Conservation (phyloP, 2,113 vertebrate species). For the Cyanoramphus novaezelandiae region DNA sequence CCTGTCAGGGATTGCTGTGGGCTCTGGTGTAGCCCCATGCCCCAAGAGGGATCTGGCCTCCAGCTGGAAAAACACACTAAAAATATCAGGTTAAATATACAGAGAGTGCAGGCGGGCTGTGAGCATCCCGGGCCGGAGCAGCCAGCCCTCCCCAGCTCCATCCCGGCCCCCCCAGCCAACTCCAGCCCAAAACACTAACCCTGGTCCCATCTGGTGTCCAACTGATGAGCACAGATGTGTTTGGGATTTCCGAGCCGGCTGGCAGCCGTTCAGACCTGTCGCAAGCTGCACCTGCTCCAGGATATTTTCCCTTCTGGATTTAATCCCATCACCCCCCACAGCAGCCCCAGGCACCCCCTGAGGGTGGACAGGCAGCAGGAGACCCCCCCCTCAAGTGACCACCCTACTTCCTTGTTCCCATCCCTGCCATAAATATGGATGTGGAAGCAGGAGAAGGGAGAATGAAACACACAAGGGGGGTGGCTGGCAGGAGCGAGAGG, state of each 20-base stretch:
- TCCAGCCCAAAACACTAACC: slow-evolving; percentile 65
- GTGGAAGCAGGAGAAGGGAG: not conserved
- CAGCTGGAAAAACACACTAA: not conserved
- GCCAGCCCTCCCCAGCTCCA: not conserved
- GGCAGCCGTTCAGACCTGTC: slow-evolving; percentile 70
- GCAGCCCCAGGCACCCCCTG: not conserved
- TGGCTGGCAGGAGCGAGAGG: not conserved
- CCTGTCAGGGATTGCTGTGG: not conserved
- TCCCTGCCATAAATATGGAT: not conserved
- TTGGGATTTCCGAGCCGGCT: slow-evolving; percentile 57
- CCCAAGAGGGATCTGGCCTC: not conserved
- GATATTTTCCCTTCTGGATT: slow-evolving; percentile 33
- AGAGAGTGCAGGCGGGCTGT: not conserved
- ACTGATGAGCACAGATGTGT: slow-evolving; percentile 74
- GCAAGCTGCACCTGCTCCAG: slow-evolving; percentile 70
- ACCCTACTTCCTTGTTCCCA: rapidly evolving
- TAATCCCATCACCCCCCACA: not conserved
- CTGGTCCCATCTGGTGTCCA: slow-evolving; percentile 76
- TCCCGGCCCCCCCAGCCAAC: slow-evolving; percentile 49
- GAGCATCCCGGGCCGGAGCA: not conserved
- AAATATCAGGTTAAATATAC: not conserved
- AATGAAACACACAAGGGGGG: rapidly evolving
- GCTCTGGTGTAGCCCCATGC: not conserved
- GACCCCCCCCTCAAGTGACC: not conserved
- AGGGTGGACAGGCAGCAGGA: not conserved